Base-by-base conservation (phyloP, 2,113 vertebrate genomes). In the Hemiprocne comata region DNA sequence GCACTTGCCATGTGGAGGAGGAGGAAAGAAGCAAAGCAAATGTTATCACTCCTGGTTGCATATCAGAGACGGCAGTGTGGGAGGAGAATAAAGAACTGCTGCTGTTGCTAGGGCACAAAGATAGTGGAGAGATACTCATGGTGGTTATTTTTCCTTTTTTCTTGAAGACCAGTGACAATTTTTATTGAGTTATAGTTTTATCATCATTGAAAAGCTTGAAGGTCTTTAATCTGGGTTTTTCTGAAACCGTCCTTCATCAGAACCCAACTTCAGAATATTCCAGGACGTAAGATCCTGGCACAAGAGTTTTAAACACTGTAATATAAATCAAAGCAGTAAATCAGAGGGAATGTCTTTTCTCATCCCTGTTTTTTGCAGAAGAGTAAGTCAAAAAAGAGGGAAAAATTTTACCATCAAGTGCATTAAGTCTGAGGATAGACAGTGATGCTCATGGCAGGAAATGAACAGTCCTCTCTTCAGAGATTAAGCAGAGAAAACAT, bases 51-150 rank as follows among this genome's bases (percentile, higher is more conserved):
- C 53, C 88, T 95, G 93, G 73, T 66, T 94, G 83, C 72, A 10
- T 79, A 92, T 86, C 65, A 64, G 79, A 95, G 90, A 85, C 90
- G 87, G 86, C 79, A 92, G 90, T 69, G 93, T 96, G 83, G 94
- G 94, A 93, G 90, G 93, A 92, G 69, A 93, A 90, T 80, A 66
- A 69, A 55, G 94, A 95, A 81, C 83, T 93, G 72, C 94, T 95
- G 88, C 92, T 84, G 94, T 95, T 97, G 96, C 95, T 97, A 97
- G 66, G 96, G 93, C 88, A 96, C 93, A 89, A 86, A 88, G 76
- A 94, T 81, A 92, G 0, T 72, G 88, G 70, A 95, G 65, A 84
- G 93, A 89, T 89, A 86, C 54, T 94, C 48, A 29, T 50, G 64
- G 76, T 90, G 51, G 34, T 53, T 93, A 72, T 72, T 91, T 70